Percentiles rank a stretch among this genome's conserved stretches.
Conservation (phyloP, 1,140 invertebrate species). For the Aphis craccivora region DNA sequence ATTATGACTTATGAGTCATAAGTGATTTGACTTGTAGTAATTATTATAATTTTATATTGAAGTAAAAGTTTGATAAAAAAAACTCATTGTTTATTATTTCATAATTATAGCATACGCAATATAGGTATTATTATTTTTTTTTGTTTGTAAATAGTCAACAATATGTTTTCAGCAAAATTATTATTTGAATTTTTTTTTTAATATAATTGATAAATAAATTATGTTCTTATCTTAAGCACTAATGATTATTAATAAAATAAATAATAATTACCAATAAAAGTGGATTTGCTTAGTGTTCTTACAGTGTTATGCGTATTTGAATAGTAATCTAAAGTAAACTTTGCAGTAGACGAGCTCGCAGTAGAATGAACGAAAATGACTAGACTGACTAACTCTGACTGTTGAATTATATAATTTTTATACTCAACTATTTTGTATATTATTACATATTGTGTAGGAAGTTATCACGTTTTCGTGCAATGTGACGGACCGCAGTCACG, state of each 20-base stretch:
- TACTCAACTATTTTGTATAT: neutral
- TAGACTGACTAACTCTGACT: neutral
- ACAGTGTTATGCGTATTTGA: neutral
- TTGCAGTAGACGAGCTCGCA: neutral
- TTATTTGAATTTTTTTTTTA: neutral
- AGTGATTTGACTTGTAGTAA: no score
- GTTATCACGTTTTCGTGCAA: neutral
- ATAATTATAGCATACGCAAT: accelerated
- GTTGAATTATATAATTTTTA: neutral
- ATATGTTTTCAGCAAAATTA: neutral
- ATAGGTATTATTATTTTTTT: neutral
- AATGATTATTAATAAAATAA: neutral
- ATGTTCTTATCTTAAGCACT: neutral
- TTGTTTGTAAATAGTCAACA: neutral
- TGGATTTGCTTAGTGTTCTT: neutral
- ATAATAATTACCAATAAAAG: neutral
- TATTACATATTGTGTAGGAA: neutral
- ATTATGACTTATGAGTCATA: no score
- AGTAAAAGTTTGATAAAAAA: neutral
- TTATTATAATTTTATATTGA: neutral
- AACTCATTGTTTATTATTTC: neutral
- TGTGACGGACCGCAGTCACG: neutral
- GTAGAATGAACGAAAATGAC: neutral
- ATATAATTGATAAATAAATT: neutral
- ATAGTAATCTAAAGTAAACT: neutral